A percentile compares a stretch with the other conserved stretches of the same genome.
Conservation (phyloP, 35 echinoderm and acorn worm genomes). For the Holothuria glaberrima region DNA sequence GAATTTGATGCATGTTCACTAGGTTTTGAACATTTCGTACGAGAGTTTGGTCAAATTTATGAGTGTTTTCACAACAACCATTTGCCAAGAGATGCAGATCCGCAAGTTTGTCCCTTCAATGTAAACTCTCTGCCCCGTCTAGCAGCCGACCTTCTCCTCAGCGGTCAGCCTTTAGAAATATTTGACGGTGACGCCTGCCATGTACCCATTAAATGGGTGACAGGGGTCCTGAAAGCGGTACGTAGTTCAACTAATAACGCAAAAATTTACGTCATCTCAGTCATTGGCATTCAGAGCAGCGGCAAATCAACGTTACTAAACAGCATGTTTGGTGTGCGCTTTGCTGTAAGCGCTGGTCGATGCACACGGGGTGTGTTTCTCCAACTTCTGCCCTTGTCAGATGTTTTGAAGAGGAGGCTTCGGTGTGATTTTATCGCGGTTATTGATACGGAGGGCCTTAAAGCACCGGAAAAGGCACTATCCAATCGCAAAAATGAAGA, state of each 20-base stretch:
- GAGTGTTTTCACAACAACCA: no score
- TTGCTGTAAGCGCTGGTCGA: not conserved
- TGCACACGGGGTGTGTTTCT: not conserved
- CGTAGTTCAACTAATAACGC: not conserved
- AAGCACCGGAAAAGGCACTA: not conserved
- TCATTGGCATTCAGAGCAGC: not conserved
- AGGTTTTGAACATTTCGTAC: conserved; percentile 19
- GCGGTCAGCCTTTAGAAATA: conserved; percentile 44
- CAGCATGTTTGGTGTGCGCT: not conserved
- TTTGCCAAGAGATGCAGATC: no score
- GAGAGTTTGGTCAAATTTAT: conserved; percentile 54
- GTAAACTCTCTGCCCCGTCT: not conserved
- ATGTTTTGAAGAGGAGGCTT: not conserved
- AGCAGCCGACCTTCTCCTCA: conserved; percentile 44
- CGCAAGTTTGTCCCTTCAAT: not conserved
- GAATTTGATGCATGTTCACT: not conserved
- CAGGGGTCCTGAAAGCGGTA: conserved; percentile 5
- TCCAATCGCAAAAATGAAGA: not conserved
- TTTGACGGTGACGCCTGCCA: conserved; percentile 49
- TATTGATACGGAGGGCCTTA: not conserved
- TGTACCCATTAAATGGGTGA: conserved; percentile 49
- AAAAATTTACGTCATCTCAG: not conserved
- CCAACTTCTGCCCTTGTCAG: not conserved
- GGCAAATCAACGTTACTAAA: conserved; percentile 8
- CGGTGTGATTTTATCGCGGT: not conserved